phyloP scores from a whole-genome alignment of 35 echinoderm and acorn worm genomes.

The Amphiura filiformis region DNA sequence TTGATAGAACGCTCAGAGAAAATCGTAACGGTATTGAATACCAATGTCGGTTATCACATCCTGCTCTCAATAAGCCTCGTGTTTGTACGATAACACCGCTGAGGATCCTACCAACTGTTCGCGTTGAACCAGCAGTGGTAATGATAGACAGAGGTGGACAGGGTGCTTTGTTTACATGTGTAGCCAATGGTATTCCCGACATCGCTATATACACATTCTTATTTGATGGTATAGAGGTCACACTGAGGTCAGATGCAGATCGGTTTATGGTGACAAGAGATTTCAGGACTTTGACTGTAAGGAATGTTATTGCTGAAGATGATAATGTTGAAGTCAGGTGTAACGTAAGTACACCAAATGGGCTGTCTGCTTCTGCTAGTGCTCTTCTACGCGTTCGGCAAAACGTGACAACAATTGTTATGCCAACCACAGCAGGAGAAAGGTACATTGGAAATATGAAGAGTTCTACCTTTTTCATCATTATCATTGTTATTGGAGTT shows the following conservation, averaged over 20 bases:
- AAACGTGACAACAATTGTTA: not conserved
- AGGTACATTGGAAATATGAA: too few relatives aligned
- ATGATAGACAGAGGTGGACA: conserved; percentile 6
- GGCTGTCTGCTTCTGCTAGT: conserved; percentile 33
- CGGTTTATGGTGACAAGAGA: conserved; percentile 25
- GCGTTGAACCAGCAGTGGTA: conserved; percentile 23
- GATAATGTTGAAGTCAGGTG: conserved; percentile 31
- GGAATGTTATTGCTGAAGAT: conserved; percentile 21
- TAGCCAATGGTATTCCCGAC: conserved; percentile 20
- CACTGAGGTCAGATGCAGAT: not conserved
- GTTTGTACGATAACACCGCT: conserved; percentile 31
- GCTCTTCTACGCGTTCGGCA: conserved; percentile 26
- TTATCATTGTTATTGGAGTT: not conserved
- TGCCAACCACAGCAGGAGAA: not conserved
- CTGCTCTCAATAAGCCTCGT: conserved; percentile 24
- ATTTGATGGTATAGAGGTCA: conserved; percentile 29
- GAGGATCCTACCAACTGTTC: conserved; percentile 34
- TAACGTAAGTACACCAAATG: conserved; percentile 21
- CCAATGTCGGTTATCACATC: conserved; percentile 20
- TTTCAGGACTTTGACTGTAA: conserved; percentile 29
- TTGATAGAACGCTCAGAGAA: not conserved
- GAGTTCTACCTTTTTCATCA: not conserved
- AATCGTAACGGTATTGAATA: conserved; percentile 35
- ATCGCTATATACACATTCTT: conserved; percentile 32
- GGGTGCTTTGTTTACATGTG: conserved; percentile 26